phyloP scores from a whole-genome alignment of 2,113 vertebrate genomes.

The Rhinoptilus africanus region DNA sequence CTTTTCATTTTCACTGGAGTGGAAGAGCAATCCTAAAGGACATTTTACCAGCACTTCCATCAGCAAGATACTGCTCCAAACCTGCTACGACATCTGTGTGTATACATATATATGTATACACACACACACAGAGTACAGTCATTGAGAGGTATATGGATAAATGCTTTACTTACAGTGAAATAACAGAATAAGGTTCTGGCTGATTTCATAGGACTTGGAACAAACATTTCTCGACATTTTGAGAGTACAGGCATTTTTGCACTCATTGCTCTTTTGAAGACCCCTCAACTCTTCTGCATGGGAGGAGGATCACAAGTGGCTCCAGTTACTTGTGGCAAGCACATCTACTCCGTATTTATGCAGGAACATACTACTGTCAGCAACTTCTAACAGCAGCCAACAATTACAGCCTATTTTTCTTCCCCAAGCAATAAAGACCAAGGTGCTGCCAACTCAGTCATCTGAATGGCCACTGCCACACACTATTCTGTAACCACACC shows the following conservation, averaged over 20 bases:
- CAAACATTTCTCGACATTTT: background rate
- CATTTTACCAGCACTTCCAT: background rate
- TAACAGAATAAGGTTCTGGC: background rate
- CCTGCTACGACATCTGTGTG: too few relatives aligned
- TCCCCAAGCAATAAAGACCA: background rate
- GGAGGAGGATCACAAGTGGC: background rate
- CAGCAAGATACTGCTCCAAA: background rate
- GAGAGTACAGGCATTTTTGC: background rate
- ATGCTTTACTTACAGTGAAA: background rate
- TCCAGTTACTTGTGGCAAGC: background rate
- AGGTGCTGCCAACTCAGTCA: background rate
- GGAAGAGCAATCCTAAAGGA: background rate
- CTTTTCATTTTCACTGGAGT: background rate
- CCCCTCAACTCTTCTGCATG: background rate
- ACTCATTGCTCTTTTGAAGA: background rate
- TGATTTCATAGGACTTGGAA: background rate
- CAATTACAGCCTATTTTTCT: background rate
- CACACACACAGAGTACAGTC: background rate
- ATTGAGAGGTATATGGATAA: background rate
- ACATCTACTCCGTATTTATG: background rate
- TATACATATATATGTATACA: fast-evolving
- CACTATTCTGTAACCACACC: background rate
- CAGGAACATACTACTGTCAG: background rate
- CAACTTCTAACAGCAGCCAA: background rate
- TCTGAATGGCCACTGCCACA: background rate